These are phyloP conservation scores for Mesochorus sp. DNA, from an alignment of 2,888 invertebrate species.

Conservation along the genomic window DNA sequence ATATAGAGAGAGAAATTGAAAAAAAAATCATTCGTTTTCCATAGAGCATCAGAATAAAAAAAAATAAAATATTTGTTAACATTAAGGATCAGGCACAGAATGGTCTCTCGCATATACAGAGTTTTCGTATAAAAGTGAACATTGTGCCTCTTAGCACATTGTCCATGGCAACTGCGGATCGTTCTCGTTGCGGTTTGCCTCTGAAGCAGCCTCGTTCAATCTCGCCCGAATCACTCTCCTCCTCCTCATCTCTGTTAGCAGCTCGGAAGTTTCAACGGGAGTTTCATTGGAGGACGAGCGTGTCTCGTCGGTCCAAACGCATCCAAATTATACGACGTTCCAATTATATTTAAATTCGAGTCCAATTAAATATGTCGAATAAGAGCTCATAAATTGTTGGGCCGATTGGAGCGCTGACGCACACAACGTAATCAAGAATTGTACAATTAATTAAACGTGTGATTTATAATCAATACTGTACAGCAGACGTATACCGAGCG, in stretches of 20 bases:
- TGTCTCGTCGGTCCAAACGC: conserved; percentile 13
- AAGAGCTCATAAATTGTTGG: conserved; percentile 34
- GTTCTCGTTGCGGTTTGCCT: conserved; percentile 35
- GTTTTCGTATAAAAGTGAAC: background rate
- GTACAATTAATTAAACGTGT: conserved; percentile 53
- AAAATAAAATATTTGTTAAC: no score
- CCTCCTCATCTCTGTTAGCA: conserved; percentile 29
- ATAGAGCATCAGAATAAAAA: no score
- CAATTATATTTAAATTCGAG: conserved; percentile 52
- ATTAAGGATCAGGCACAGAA: background rate
- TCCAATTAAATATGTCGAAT: conserved; percentile 42
- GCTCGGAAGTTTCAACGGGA: conserved; percentile 6
- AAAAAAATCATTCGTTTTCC: no score
- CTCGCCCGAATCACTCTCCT: conserved; percentile 22
- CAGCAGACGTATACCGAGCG: conserved; percentile 2
- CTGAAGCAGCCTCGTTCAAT: conserved; percentile 11
- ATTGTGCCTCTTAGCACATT: conserved; percentile 5
- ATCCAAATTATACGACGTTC: conserved; percentile 38
- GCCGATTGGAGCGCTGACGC: conserved; percentile 16
- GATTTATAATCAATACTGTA: conserved; percentile 45
- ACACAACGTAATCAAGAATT: conserved; percentile 39
- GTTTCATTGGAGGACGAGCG: conserved; percentile 3
- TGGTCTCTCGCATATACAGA: background rate
- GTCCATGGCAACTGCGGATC: conserved; percentile 5
- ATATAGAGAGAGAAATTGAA: no score